phyloP scores from a whole-genome alignment of 2,888 invertebrate species.

The Lasioglossum marginatum region DNA sequence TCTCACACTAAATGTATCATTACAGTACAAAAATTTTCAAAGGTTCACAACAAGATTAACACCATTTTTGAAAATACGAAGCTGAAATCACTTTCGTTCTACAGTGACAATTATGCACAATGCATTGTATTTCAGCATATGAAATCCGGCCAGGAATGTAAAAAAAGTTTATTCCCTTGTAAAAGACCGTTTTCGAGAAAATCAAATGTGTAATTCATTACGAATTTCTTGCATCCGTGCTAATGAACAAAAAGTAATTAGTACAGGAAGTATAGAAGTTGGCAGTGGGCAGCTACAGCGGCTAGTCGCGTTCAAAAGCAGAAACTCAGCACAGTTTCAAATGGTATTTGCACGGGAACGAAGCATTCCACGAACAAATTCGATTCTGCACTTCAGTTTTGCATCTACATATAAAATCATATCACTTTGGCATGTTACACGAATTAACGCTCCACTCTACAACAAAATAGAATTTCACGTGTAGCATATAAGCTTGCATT shows the following conservation, averaged over 20 bases:
- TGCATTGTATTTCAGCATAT: neutral
- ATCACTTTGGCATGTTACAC: neutral
- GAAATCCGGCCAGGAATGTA: neutral
- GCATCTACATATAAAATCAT: neutral
- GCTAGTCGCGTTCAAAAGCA: neutral
- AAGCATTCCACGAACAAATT: conserved; percentile 4
- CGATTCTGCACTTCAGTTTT: neutral
- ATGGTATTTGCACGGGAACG: neutral
- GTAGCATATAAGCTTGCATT: neutral
- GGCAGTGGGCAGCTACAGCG: neutral
- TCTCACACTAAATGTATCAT: neutral
- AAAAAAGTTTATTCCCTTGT: neutral
- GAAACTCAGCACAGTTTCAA: neutral
- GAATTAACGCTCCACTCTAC: neutral
- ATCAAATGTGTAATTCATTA: neutral
- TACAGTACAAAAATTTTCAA: neutral
- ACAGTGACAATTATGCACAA: neutral
- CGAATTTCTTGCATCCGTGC: neutral
- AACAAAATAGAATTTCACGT: neutral
- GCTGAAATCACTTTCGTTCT: too few relatives aligned
- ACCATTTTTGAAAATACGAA: neutral
- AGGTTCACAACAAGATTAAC: too few relatives aligned
- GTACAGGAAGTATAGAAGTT: neutral
- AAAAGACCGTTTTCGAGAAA: neutral
- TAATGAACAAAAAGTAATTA: neutral